Percentiles rank a stretch among this genome's conserved stretches.
Evolutionary conservation across 2,113 vertebrate genomes (phyloP).

Genomic region (Scomber scombrus): DNA sequence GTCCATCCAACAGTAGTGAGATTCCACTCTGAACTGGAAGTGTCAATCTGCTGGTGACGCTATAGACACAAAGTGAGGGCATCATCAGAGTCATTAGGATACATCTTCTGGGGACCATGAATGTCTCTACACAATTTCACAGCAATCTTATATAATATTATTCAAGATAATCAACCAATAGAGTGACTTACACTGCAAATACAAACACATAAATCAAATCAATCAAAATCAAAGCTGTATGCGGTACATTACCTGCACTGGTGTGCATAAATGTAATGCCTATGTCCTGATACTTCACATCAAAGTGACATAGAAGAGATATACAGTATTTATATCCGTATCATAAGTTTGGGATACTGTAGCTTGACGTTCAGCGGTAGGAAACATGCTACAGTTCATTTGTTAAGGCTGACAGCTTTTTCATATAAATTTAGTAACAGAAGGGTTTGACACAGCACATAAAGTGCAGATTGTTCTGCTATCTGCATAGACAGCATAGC

Average conservation of each 20-base stretch:
- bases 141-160: not conserved
- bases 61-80: not conserved
- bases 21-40: not conserved
- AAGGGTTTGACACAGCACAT: slow-evolving; percentile 12
- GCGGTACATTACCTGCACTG: no score
- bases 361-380: not conserved
- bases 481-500: slow-evolving; percentile 35
- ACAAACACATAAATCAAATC: no score
- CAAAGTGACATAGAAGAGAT: not conserved
- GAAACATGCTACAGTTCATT: slow-evolving; percentile 15
- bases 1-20: not conserved
- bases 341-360: not conserved
- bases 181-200: not conserved
- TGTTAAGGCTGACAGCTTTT: slow-evolving; percentile 9
- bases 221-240: not conserved
- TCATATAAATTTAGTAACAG: slow-evolving; percentile 19
- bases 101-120: not conserved
- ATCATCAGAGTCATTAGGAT: not conserved
- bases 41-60: not conserved
- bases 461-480: slow-evolving; percentile 40
- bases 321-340: no score
- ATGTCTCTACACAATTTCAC: not conserved
- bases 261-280: no score
- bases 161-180: not conserved
- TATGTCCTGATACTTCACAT: not conserved